Evolutionary conservation across 2,113 vertebrate genomes (phyloP).

Genomic region (Hymenochirus boettgeri): DNA sequence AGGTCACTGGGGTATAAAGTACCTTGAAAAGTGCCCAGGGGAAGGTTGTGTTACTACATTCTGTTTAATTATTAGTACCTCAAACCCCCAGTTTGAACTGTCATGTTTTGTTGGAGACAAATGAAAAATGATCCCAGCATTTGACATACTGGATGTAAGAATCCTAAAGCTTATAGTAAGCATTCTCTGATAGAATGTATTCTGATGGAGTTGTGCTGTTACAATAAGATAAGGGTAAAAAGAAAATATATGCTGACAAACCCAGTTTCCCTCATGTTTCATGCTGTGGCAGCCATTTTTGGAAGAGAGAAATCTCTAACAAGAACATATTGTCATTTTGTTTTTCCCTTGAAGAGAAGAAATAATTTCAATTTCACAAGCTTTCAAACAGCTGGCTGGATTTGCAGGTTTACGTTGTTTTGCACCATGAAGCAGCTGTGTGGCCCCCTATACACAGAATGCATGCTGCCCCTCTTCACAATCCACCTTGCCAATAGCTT

Average conservation of each 20-base stretch:
- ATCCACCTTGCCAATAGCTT: conserved; percentile 57
- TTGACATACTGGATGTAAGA: too few relatives aligned
- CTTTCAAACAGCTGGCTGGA: conserved; percentile 50
- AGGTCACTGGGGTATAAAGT: too few relatives aligned
- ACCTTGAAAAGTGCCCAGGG: too few relatives aligned
- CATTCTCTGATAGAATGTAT: background rate
- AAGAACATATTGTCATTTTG: conserved; percentile 30
- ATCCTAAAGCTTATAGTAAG: background rate
- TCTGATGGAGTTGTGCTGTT: background rate
- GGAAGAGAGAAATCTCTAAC: conserved; percentile 28
- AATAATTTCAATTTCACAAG: conserved; percentile 45
- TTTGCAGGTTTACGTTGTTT: conserved; percentile 53
- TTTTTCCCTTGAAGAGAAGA: conserved; percentile 38
- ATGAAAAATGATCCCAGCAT: too few relatives aligned
- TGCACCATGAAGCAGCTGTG: conserved; percentile 55
- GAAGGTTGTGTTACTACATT: too few relatives aligned
- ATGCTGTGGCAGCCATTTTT: background rate
- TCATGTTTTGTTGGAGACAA: background rate
- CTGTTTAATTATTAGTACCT: too few relatives aligned
- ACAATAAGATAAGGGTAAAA: background rate
- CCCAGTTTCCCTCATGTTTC: background rate
- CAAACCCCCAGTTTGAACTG: background rate
- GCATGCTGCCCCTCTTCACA: conserved; percentile 52
- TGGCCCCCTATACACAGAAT: conserved; percentile 51
- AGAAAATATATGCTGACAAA: background rate